A percentile compares a stretch with the other conserved stretches of the same genome.
phyloP scores from a whole-genome alignment of 2,888 invertebrate genomes.

The Chironomus tentans region DNA sequence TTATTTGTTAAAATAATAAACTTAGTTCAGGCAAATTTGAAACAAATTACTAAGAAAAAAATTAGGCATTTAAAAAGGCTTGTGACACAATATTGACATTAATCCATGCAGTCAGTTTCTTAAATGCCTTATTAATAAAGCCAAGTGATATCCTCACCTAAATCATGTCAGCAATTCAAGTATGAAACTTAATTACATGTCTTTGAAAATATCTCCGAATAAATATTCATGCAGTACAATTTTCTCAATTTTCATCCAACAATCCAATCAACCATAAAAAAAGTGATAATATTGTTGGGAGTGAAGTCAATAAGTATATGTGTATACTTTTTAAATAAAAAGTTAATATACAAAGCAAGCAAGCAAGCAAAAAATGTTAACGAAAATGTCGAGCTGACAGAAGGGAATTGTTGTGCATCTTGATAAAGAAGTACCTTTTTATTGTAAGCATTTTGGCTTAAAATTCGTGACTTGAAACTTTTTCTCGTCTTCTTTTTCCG shows the following conservation, averaged over 20 bases:
- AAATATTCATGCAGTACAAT: background rate
- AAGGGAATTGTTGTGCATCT: constrained; percentile 1
- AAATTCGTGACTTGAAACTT: constrained; percentile 1
- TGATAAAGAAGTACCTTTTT: background rate
- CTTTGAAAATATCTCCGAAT: background rate
- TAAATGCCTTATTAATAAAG: constrained; percentile 1
- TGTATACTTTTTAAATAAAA: too few species aligned
- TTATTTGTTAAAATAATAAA: too few species aligned
- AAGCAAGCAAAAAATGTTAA: background rate
- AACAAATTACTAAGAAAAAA: too few species aligned
- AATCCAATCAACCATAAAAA: background rate
- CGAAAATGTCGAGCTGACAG: constrained; percentile 12
- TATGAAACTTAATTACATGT: constrained; percentile 9
- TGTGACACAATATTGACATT: background rate
- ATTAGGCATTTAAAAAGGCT: too few species aligned
- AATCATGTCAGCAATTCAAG: background rate
- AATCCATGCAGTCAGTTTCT: background rate
- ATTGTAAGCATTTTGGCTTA: background rate
- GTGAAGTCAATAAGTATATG: background rate
- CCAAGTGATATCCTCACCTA: constrained; percentile 2
- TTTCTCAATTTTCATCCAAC: background rate
- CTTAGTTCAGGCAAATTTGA: too few species aligned
- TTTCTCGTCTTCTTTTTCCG: background rate
- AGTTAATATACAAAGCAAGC: background rate
- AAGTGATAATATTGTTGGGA: background rate